These are phyloP conservation scores for Schrankia costaestrigalis DNA, from an alignment of 2,888 invertebrate species.

Conservation along the genomic window DNA sequence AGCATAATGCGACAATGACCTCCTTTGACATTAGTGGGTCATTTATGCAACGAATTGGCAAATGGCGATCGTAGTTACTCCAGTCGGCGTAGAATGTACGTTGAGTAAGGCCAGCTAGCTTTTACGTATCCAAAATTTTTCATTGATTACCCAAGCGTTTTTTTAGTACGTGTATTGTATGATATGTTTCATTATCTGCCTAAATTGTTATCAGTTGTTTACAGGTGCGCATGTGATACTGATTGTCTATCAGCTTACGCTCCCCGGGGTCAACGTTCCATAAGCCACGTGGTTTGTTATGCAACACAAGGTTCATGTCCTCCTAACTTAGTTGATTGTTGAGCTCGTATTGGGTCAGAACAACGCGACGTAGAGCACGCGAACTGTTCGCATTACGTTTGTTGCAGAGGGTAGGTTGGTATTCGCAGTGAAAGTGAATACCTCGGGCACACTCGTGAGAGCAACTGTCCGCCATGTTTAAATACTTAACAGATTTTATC, in stretches of 20 bases:
- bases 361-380: constrained; percentile 13
- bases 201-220: constrained; percentile 56
- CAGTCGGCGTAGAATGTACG: constrained; percentile 51
- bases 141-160: constrained; percentile 39
- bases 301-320: constrained; percentile 57
- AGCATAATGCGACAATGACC: constrained; percentile 73
- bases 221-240: constrained; percentile 55
- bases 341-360: constrained; percentile 39
- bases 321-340: constrained; percentile 38
- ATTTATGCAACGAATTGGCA: constrained; percentile 74
- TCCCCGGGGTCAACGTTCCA: constrained; percentile 63
- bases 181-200: constrained; percentile 49
- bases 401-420: constrained; percentile 33
- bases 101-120: constrained; percentile 57
- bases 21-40: constrained; percentile 71
- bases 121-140: constrained; percentile 36
- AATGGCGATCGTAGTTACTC: constrained; percentile 60
- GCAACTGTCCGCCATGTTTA: constrained; percentile 37
- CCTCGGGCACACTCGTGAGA: constrained; percentile 36
- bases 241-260: constrained; percentile 53
- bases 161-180: constrained; percentile 30
- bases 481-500: constrained; percentile 47
- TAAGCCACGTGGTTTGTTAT: constrained; percentile 63
- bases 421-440: constrained; percentile 56
- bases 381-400: constrained; percentile 15